Base-by-base conservation (phyloP, 2,113 vertebrate species). In the Alethe diademata region DNA sequence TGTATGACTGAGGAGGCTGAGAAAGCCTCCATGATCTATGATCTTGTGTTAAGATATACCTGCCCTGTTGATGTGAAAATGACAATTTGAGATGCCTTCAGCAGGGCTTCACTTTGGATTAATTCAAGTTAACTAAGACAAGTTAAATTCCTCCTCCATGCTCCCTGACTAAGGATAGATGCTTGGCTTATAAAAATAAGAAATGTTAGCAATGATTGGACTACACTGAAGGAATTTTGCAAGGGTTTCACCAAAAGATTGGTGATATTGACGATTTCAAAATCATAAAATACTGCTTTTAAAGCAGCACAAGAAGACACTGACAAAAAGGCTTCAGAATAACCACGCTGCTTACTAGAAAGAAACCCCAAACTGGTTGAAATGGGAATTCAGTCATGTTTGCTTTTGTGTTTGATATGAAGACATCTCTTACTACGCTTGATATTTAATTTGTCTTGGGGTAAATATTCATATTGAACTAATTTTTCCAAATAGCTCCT, bases 181-280 rank as follows among this genome's bases (percentile, higher is more conserved):
- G 8, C 15, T 91, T 72, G 12, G 7, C 6, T 74, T 66, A 33
- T 51, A 43, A 74, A 69, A 78, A 36, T 19, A 57, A 47, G 25
- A 62, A 58, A 35, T 18, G 3, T 6, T 62, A 45, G 5, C 10
- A 54, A 24, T 45, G 13, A 26, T 25, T 72, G 11, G 11, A 17
- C 38, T 45, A 8, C 16, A 5, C 11, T 65, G 31, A 54, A 75
- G 18, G 9, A 75, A 40, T 10, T 82, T 82, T 40, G 6, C 11
- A 56, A 43, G 22, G 42, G 6, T 2, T 6, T 28, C 25, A 28
- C 50, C 50, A 51, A 51, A 25, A 51, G 2, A 36, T 45, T 0
- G 0, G 13, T 1, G 4, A 65, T 24, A 57, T 0, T 35, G 36
- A 51, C 3, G 9, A 20, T n/a, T 78, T 81, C 10, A 74, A 87